These are phyloP conservation scores for Chaetodon trifascialis DNA, from an alignment of 2,113 vertebrate species.

Conservation along the genomic window DNA sequence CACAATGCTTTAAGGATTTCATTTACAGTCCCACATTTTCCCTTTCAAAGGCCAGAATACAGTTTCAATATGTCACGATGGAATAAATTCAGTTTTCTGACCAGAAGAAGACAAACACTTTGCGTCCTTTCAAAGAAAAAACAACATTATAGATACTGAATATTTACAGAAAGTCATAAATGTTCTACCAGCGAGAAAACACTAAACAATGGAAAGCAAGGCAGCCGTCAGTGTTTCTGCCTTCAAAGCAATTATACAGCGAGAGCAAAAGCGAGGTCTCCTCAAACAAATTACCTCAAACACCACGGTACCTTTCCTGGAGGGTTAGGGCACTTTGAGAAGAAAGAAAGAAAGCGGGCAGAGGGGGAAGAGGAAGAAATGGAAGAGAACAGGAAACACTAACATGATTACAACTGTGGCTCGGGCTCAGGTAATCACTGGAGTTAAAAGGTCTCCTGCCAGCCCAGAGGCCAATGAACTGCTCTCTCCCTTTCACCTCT, in stretches of 20 bases:
- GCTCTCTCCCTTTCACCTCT: constrained; percentile 60
- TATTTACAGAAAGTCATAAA: not conserved
- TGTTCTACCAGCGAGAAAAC: not conserved
- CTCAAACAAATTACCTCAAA: constrained; percentile 59
- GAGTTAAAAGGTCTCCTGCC: constrained; percentile 76
- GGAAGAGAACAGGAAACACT: constrained; percentile 51
- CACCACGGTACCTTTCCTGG: constrained; percentile 34
- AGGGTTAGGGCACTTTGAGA: constrained; percentile 35
- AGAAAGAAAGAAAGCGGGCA: constrained; percentile 14
- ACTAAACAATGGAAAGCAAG: not conserved
- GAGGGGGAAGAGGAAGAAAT: constrained; percentile 22
- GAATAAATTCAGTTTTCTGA: not conserved
- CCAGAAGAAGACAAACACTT: not conserved
- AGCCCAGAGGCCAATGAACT: constrained; percentile 64
- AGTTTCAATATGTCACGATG: not conserved
- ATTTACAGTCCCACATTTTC: not conserved
- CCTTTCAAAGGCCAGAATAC: not conserved
- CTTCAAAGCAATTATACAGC: constrained; percentile 36
- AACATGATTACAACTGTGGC: constrained; percentile 70
- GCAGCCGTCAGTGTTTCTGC: constrained; percentile 12
- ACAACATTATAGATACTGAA: not conserved
- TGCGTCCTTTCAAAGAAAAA: not conserved
- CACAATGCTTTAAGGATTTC: too few relatives aligned
- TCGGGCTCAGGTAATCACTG: constrained; percentile 69
- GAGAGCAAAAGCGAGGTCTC: constrained; percentile 40